These are phyloP conservation scores for Ciconia stormi DNA, from an alignment of 2,113 vertebrate genomes.

Conservation along the genomic window DNA sequence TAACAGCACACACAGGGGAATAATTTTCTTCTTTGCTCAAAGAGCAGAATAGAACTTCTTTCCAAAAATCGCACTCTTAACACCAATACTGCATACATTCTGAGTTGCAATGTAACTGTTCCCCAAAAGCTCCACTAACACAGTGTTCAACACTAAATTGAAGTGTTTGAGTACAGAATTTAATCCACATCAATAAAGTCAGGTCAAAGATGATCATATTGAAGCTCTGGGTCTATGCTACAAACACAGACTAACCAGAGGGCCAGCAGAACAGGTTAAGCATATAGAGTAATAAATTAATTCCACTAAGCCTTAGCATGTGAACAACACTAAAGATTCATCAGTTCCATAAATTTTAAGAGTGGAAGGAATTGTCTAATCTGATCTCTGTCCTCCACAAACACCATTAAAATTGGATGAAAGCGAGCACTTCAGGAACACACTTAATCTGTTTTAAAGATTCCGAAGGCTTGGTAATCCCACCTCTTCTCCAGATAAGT, in stretches of 20 bases:
- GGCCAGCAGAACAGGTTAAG: not conserved
- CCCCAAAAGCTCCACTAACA: not conserved
- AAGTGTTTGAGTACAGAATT: not conserved
- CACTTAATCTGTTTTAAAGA: not conserved
- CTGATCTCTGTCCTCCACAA: not conserved
- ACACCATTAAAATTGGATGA: not conserved
- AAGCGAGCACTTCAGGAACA: not conserved
- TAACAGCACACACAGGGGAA: conserved; percentile 25
- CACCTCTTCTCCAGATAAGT: not conserved
- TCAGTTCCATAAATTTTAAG: not conserved
- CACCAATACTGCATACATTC: not conserved
- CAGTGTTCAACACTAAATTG: not conserved
- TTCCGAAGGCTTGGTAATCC: not conserved
- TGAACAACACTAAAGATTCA: not conserved
- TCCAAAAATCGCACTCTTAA: not conserved
- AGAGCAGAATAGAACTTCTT: conserved; percentile 22
- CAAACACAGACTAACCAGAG: not conserved
- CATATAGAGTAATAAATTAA: not conserved
- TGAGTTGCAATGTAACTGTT: not conserved
- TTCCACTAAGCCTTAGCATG: not conserved
- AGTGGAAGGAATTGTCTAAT: not conserved
- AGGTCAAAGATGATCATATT: not conserved
- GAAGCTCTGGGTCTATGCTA: not conserved
- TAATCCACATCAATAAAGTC: not conserved
- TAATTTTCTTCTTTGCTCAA: conserved; percentile 43